Evolutionary conservation across 2,888 invertebrate genomes (phyloP).

Genomic region (Lissocephala sabroskyi): DNA sequence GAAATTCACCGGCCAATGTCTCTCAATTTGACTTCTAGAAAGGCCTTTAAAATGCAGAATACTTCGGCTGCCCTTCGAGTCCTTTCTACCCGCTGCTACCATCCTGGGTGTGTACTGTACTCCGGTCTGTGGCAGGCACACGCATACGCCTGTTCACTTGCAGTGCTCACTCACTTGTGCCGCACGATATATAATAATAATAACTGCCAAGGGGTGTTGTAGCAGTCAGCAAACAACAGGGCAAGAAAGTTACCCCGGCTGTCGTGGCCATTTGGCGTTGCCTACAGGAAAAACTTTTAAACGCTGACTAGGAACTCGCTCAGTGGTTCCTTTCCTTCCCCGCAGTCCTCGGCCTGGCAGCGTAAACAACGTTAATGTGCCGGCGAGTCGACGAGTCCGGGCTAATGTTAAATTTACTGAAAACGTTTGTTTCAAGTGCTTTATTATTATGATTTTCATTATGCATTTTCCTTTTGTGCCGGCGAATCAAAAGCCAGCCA

Average conservation of each 20-base stretch:
- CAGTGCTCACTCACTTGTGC: no score
- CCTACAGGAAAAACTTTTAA: no score
- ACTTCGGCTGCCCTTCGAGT: no score
- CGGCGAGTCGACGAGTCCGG: slow-evolving; percentile 16
- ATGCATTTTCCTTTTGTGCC: slow-evolving; percentile 19
- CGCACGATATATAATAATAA: no score
- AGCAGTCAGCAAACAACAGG: no score
- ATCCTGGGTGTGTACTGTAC: no score
- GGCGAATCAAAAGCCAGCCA: not conserved
- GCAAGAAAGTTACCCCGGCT: slow-evolving; percentile 16
- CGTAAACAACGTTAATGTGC: slow-evolving; percentile 8
- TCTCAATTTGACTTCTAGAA: no score
- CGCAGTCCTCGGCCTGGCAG: not conserved
- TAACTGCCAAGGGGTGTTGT: not conserved
- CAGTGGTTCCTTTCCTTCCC: not conserved
- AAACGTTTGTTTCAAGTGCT: slow-evolving; percentile 66
- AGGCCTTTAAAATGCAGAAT: no score
- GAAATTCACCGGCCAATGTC: no score
- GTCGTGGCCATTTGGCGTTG: slow-evolving; percentile 11
- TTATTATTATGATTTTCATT: slow-evolving; percentile 51
- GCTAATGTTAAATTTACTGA: slow-evolving; percentile 66
- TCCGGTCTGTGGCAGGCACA: not conserved
- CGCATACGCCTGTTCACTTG: not conserved
- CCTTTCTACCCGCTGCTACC: no score
- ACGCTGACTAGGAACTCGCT: no score